phyloP scores from a whole-genome alignment of 2,888 invertebrate genomes.

The Pegoplata infirma region DNA sequence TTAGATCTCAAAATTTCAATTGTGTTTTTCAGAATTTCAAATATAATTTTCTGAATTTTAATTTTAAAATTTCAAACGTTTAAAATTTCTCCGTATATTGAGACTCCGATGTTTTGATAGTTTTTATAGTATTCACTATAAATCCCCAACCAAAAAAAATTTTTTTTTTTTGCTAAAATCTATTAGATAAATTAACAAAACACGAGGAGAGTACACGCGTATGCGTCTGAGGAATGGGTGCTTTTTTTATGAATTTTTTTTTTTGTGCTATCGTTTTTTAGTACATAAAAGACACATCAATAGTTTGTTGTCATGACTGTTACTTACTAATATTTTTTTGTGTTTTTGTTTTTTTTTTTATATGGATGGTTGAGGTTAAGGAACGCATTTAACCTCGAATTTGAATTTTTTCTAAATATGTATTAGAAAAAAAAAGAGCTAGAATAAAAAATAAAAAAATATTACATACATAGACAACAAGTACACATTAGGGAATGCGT shows the following conservation, averaged over 20 bases:
- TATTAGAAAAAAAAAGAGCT: not conserved
- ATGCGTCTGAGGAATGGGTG: not conserved
- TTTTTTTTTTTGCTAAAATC: conserved; percentile 14
- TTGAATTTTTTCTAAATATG: conserved; percentile 7
- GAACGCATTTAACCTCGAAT: conserved; percentile 51
- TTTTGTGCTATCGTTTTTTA: not conserved
- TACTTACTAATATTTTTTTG: too few species aligned
- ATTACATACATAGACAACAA: not conserved
- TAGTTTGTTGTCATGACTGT: conserved; percentile 1
- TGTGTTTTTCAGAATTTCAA: too few species aligned
- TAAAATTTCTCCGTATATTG: too few species aligned
- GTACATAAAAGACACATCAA: not conserved
- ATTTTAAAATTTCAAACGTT: too few species aligned
- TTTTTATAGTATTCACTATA: too few species aligned
- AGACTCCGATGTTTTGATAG: too few species aligned
- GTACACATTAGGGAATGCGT: not conserved
- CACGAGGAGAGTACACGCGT: conserved; percentile 4
- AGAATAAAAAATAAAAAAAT: not conserved
- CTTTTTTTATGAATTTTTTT: too few species aligned
- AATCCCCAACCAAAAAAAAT: conserved; percentile 12
- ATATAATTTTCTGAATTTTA: too few species aligned
- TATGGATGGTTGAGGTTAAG: conserved; percentile 36
- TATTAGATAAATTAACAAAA: conserved; percentile 33
- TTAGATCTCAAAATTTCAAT: too few species aligned
- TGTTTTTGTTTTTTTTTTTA: not conserved